Evolutionary conservation across 2,797 vertebrate genomes (phyloP), one percentile per base, ranked within the genome.

Genomic region (Etheostoma nigrum): DNA sequence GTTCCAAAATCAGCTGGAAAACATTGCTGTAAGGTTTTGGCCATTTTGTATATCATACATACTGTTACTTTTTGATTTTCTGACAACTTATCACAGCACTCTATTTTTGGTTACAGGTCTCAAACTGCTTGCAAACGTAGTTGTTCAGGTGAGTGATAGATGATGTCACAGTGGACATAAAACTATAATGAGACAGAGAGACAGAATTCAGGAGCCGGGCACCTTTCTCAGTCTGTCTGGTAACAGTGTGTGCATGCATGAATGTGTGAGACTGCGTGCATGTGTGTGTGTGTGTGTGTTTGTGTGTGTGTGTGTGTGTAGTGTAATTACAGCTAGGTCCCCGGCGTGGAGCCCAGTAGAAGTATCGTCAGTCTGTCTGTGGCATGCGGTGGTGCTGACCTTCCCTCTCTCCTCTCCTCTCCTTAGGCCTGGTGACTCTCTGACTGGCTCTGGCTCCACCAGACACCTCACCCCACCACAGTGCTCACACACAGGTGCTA

Each of bases 331-430:
- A 93, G 92, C 89, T 90, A 92, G 89, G 91, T 89, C 84, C 86
- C 89, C 88, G 92, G 90, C 89, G 84, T 81, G 87, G 89, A 92
- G 93, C 90, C 91, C 91, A 93, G 92, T 88, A 89, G 88, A 93
- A 92, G 90, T 90, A 93, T 89, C 91, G 93, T 93, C 93, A 93
- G 91, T 92, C 91, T 92, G 94, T 94, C 94, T 93, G 91, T 94
- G 92, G 92, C 91, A 93, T 93, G 90, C 82, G 85, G 89, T 90
- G 88, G 67, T 91, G 83, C 90, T 92, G 86, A 91, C 89, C 89
- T 92, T 87, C 88, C 79, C 82, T 83, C 87, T 89, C 81, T 85
- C 72, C 76, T 83, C 88, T 73, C 83, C 71, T 82, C 83, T 76
- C 48, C 64, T 79, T 67, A 36, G 83, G 82, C 77, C 82, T 79